Evolutionary conservation across 64 coral and sea anemone species (phyloP).

Genomic region (Pocillopora verrucosa): DNA sequence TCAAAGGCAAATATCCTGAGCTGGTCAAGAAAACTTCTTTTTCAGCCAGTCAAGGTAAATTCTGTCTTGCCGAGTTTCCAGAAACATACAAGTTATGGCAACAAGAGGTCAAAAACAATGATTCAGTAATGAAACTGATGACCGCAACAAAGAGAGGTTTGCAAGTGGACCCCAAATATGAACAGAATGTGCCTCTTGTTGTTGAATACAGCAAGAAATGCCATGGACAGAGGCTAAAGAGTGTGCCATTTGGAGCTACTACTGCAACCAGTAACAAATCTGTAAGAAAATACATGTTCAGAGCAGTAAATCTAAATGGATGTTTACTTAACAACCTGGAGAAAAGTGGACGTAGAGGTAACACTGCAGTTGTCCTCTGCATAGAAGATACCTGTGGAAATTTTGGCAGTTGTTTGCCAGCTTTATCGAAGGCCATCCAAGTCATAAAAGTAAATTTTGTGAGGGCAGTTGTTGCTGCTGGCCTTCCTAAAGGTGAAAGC

Average conservation of each 20-base stretch:
- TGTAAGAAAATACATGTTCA: background rate
- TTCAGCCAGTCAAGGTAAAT: background rate
- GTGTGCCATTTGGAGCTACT: background rate
- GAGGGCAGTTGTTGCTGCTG: slow-evolving; percentile 41
- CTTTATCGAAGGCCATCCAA: background rate
- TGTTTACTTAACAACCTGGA: background rate
- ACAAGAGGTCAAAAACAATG: background rate
- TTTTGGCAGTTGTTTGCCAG: background rate
- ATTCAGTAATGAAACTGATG: background rate
- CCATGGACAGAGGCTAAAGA: background rate
- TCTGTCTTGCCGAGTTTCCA: slow-evolving; percentile 38
- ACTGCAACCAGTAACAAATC: background rate
- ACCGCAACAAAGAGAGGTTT: background rate
- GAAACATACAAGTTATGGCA: slow-evolving; percentile 16
- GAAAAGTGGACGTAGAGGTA: background rate
- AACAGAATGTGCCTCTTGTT: background rate
- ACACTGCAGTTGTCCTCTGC: background rate
- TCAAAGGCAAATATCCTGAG: background rate
- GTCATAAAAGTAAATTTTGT: slow-evolving; percentile 26
- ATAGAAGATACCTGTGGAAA: slow-evolving; percentile 2
- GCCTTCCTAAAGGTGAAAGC: slow-evolving; percentile 55
- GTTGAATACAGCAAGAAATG: background rate
- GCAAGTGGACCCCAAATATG: background rate
- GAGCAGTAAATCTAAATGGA: slow-evolving; percentile 19
- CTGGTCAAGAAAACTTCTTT: background rate